Conservation (phyloP, 2,113 vertebrate species). For the Garra rufa region DNA sequence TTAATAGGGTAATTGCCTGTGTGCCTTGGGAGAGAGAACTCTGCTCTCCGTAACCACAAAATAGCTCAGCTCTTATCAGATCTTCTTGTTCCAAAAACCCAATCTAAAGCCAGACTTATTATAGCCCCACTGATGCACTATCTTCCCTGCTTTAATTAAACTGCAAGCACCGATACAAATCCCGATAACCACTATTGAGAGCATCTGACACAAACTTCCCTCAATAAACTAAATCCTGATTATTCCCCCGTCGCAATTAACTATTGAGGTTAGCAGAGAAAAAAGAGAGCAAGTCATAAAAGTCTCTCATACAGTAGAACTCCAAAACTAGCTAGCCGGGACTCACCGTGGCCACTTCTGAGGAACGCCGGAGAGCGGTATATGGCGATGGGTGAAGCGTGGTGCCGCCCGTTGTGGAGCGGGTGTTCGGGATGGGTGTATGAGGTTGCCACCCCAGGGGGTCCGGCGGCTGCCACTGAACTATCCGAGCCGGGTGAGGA, state of each 20-base stretch:
- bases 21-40: constrained; percentile 23
- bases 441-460: constrained; percentile 70
- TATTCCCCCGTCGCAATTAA: constrained; percentile 42
- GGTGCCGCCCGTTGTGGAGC: constrained; percentile 81
- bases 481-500: constrained; percentile 63
- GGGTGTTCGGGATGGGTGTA: constrained; percentile 81
- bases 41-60: constrained; percentile 41
- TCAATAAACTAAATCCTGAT: constrained; percentile 41
- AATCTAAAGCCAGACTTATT: constrained; percentile 38
- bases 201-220: constrained; percentile 19
- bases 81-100: constrained; percentile 32
- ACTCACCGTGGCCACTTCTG: constrained; percentile 90
- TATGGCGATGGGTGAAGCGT: constrained; percentile 86
- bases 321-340: background rate
- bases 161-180: constrained; percentile 40
- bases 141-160: constrained; percentile 56
- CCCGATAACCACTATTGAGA: constrained; percentile 34
- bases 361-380: constrained; percentile 89
- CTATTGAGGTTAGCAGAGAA: constrained; percentile 39
- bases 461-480: constrained; percentile 38
- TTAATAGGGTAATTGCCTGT: constrained; percentile 47
- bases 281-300: constrained; percentile 24
- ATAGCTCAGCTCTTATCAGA: constrained; percentile 53
- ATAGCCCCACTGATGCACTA: constrained; percentile 44
- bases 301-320: background rate